A percentile compares a stretch with the other conserved stretches of the same genome.
These are phyloP conservation scores for Fragum sueziense DNA, from an alignment of 2,888 invertebrate genomes.

Conservation along the genomic window DNA sequence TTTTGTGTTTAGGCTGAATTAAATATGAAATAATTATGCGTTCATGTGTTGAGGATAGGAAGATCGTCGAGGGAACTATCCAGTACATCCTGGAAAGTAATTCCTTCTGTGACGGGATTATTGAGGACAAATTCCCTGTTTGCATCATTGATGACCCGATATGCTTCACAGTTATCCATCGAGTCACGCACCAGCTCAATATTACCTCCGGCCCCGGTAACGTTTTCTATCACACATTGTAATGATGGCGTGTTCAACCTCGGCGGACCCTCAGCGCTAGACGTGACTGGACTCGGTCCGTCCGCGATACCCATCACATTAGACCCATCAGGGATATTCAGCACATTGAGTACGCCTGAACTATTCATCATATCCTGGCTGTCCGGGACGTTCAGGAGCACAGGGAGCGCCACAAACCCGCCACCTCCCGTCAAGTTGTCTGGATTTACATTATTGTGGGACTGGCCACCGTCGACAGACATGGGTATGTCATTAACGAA, in stretches of 20 bases:
- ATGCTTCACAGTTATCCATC: conserved; percentile 19
- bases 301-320: neutral
- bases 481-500: too few species aligned
- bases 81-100: conserved; percentile 22
- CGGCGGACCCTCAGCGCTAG: neutral
- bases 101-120: conserved; percentile 22
- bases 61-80: neutral
- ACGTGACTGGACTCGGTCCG: neutral
- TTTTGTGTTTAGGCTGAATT: too few species aligned
- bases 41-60: neutral
- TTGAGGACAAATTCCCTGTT: conserved; percentile 19
- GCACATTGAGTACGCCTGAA: neutral
- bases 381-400: neutral
- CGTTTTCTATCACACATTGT: neutral
- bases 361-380: neutral
- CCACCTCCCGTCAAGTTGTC: neutral
- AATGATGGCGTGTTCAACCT: neutral
- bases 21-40: too few species aligned
- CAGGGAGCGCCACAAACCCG: too few species aligned
- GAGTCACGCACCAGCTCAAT: neutral
- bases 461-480: neutral
- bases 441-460: neutral
- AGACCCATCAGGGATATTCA: neutral
- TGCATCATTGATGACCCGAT: conserved; percentile 5
- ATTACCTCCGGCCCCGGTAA: neutral